A percentile compares a stretch with the other conserved stretches of the same genome.
These are phyloP conservation scores for Holothuria glaberrima DNA, from an alignment of 35 echinoderm and acorn worm species.

Conservation along the genomic window DNA sequence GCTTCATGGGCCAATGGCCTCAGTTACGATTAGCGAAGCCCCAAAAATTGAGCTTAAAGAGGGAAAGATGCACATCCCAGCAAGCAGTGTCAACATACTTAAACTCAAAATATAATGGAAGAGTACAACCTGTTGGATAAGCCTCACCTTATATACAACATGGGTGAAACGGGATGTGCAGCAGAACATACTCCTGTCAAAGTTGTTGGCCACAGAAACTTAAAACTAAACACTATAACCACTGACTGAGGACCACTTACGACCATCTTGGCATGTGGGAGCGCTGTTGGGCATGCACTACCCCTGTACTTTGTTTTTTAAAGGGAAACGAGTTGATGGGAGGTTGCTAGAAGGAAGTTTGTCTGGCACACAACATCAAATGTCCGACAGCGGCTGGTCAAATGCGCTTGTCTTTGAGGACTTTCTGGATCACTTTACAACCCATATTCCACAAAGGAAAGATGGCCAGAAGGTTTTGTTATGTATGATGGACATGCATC, in stretches of 20 bases:
- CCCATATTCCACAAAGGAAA: slow-evolving; percentile 22
- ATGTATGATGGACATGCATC: slow-evolving; percentile 60
- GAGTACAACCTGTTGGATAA: no score
- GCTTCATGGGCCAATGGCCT: background rate
- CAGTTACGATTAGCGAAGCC: no score
- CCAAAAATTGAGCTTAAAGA: no score
- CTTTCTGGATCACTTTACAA: no score
- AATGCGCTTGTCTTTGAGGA: background rate
- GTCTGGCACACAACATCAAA: no score
- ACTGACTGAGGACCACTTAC: background rate
- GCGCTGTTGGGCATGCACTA: no score
- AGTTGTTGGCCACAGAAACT: background rate
- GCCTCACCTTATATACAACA: background rate
- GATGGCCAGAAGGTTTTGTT: no score
- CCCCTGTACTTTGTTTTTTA: slow-evolving; percentile 64
- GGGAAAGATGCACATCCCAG: background rate
- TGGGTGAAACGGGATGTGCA: background rate
- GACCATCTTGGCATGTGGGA: slow-evolving; percentile 40
- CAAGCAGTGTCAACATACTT: background rate
- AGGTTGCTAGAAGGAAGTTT: slow-evolving; percentile 20
- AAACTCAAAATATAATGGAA: background rate
- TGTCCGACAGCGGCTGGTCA: slow-evolving; percentile 22
- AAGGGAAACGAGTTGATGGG: background rate
- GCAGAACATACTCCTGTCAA: background rate
- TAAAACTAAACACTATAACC: background rate